Evolutionary conservation across 1,140 invertebrate genomes (phyloP).

Genomic region (Calephelis virginiensis): DNA sequence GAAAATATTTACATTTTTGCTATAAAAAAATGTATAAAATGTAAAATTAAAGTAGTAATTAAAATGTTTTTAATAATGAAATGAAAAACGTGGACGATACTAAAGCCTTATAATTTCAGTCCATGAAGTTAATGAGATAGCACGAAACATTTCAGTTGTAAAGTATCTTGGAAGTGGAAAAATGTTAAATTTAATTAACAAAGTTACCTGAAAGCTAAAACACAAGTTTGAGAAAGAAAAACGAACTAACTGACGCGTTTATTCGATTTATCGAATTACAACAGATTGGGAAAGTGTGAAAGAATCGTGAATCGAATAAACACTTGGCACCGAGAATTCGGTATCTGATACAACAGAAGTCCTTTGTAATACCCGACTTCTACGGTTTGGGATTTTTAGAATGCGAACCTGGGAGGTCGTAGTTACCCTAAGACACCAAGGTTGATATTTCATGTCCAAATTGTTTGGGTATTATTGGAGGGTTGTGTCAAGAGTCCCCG

Average conservation of each 20-base stretch:
- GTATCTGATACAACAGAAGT: too few species aligned
- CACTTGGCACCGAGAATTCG: conserved; percentile 24
- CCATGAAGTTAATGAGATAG: conserved; percentile 37
- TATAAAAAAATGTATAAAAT: too few species aligned
- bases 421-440: too few species aligned
- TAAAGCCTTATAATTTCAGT: conserved; percentile 9
- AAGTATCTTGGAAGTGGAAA: conserved; percentile 43
- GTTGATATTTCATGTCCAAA: too few species aligned
- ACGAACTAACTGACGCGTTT: conserved; percentile 71
- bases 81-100: too few species aligned
- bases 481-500: too few species aligned
- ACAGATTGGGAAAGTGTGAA: conserved; percentile 59
- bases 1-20: too few species aligned
- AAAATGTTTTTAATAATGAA: too few species aligned
- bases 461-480: too few species aligned
- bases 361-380: not conserved
- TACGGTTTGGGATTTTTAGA: not conserved
- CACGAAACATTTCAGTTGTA: conserved; percentile 52
- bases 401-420: too few species aligned
- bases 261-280: conserved; percentile 73
- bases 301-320: conserved; percentile 57
- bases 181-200: conserved; percentile 66
- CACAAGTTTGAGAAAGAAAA: conserved; percentile 72
- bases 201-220: conserved; percentile 71
- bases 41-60: too few species aligned